phyloP scores from a whole-genome alignment of 2,888 invertebrate species.

The Catocala sponsa region DNA sequence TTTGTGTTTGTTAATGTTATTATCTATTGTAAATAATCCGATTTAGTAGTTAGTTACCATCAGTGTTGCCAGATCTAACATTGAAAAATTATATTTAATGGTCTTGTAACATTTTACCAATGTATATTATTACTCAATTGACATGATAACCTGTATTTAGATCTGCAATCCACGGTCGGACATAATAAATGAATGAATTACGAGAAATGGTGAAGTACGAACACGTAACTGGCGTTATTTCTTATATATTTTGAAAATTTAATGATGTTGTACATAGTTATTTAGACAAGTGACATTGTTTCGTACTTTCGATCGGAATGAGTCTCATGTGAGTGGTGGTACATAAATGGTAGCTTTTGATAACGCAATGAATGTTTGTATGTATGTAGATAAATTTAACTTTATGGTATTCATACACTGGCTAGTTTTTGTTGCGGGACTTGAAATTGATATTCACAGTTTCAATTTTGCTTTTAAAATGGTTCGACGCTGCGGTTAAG shows the following conservation, averaged over 20 bases:
- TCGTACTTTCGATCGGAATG: slow-evolving; percentile 27
- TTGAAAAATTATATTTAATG: not conserved
- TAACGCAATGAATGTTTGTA: slow-evolving; percentile 48
- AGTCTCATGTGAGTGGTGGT: slow-evolving; percentile 42
- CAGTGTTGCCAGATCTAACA: slow-evolving; percentile 13
- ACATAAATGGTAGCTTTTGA: slow-evolving; percentile 57
- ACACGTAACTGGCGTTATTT: slow-evolving; percentile 11
- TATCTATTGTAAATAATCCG: slow-evolving; percentile 12
- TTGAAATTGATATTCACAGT: no score
- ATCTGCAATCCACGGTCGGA: slow-evolving; percentile 46
- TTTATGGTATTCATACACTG: slow-evolving; percentile 7
- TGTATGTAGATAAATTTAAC: slow-evolving; percentile 33
- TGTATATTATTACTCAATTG: slow-evolving; percentile 7
- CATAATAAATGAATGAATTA: slow-evolving; percentile 13
- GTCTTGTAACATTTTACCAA: not conserved
- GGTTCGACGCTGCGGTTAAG: no score
- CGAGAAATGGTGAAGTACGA: slow-evolving; percentile 27
- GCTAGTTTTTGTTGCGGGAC: not conserved
- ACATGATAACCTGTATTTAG: slow-evolving; percentile 4
- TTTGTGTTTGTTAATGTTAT: slow-evolving; percentile 10
- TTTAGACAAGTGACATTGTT: slow-evolving; percentile 7
- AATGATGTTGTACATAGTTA: slow-evolving; percentile 30
- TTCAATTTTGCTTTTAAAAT: no score
- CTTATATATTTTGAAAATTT: slow-evolving; percentile 6
- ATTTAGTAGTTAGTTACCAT: slow-evolving; percentile 14